Percentiles rank a stretch among this genome's conserved stretches.
phyloP scores from a whole-genome alignment of 2,113 vertebrate genomes.

The Trochalopteron elliotii region DNA sequence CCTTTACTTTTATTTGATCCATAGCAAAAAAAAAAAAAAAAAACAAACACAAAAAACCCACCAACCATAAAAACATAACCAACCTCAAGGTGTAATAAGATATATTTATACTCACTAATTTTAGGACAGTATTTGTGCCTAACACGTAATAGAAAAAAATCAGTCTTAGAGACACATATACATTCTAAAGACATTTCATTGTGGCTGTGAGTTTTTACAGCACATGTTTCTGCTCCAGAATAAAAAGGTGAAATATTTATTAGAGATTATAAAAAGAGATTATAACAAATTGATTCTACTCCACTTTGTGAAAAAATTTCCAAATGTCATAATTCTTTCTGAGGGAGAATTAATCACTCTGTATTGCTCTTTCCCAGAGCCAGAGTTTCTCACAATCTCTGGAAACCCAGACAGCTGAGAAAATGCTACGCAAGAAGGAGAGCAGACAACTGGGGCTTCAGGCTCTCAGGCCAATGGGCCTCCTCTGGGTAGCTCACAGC shows the following conservation, averaged over 20 bases:
- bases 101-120: background rate
- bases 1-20: background rate
- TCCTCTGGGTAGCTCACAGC: rapidly evolving
- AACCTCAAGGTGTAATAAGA: background rate
- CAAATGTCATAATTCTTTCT: conserved; percentile 5
- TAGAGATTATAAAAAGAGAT: background rate
- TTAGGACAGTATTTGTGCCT: background rate
- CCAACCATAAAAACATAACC: too few relatives aligned
- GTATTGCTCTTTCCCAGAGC: background rate
- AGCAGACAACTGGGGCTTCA: background rate
- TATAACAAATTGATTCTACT: conserved; percentile 17
- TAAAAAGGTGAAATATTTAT: conserved; percentile 41
- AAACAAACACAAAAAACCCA: background rate
- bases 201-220: background rate
- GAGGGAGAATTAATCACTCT: background rate
- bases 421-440: background rate
- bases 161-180: background rate
- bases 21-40: background rate
- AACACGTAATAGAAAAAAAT: background rate
- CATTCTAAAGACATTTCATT: background rate
- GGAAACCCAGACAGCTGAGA: background rate
- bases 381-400: background rate
- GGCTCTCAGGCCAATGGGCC: rapidly evolving
- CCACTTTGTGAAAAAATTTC: background rate
- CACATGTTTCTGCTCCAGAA: background rate